A percentile compares a stretch with the other conserved stretches of the same genome.
Conservation (phyloP, 2,113 vertebrate species). For the Petromus typicus region DNA sequence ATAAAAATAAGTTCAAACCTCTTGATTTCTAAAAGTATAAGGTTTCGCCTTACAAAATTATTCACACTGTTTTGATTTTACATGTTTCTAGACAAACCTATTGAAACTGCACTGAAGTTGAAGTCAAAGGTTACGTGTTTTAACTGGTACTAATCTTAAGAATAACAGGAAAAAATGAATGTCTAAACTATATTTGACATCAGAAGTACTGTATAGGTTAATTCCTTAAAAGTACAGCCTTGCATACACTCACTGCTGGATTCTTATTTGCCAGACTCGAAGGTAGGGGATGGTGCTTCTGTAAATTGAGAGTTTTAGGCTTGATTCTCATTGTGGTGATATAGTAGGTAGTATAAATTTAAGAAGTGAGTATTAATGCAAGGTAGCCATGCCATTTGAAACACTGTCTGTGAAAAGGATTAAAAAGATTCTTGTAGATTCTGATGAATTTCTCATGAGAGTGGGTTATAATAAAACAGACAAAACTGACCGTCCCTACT, state of each 20-base stretch:
- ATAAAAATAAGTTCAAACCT: neutral
- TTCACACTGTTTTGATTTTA: neutral
- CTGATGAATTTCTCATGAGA: neutral
- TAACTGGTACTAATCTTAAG: neutral
- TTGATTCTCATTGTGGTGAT: neutral
- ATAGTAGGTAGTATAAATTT: neutral
- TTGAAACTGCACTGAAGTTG: neutral
- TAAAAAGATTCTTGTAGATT: neutral
- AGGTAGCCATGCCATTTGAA: too few relatives aligned
- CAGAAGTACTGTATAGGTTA: neutral
- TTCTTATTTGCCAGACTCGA: neutral
- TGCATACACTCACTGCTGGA: neutral
- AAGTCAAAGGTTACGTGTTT: neutral
- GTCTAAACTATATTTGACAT: neutral
- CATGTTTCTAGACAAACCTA: neutral
- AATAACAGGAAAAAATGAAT: neutral
- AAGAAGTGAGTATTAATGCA: neutral
- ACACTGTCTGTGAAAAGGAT: neutral
- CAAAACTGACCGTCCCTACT: neutral
- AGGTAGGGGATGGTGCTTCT: rapidly evolving
- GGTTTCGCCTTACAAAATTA: neutral
- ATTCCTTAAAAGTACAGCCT: neutral
- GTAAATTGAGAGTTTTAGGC: neutral
- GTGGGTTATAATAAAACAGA: neutral
- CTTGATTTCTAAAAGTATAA: neutral